phyloP scores from a whole-genome alignment of 2,797 vertebrate species.

The Helarctos malayanus region DNA sequence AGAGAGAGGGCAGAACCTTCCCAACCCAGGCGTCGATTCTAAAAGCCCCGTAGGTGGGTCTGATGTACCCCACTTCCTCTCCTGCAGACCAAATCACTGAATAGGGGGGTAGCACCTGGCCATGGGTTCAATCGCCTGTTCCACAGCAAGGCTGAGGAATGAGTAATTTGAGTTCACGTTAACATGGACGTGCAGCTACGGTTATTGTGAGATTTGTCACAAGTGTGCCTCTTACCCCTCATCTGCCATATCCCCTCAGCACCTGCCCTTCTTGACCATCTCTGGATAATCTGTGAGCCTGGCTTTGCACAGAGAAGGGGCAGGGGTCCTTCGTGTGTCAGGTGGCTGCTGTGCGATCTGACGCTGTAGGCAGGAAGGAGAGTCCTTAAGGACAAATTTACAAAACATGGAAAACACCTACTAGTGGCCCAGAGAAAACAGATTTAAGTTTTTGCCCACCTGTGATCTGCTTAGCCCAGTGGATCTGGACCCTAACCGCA shows the following conservation, averaged over 20 bases:
- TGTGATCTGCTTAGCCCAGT: neutral
- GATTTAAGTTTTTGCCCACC: neutral
- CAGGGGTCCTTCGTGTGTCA: fast-evolving
- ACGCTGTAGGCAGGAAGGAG: neutral
- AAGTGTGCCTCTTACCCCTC: neutral
- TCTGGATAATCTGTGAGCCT: neutral
- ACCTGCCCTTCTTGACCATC: neutral
- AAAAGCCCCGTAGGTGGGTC: neutral
- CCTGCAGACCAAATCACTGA: neutral
- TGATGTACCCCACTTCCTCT: neutral
- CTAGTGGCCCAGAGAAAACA: neutral
- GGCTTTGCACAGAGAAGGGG: neutral
- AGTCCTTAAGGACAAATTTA: neutral
- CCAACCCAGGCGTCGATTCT: neutral
- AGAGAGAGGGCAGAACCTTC: neutral
- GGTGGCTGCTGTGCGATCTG: neutral
- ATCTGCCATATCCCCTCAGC: neutral
- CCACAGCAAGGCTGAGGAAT: no score
- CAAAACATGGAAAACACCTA: neutral
- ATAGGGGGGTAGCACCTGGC: neutral
- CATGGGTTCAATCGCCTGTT: neutral
- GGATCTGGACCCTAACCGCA: neutral
- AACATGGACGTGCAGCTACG: neutral
- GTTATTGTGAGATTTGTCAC: neutral
- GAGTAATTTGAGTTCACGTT: neutral